phyloP scores from a whole-genome alignment of 1,140 invertebrate species.

The Metaphire vulgaris region DNA sequence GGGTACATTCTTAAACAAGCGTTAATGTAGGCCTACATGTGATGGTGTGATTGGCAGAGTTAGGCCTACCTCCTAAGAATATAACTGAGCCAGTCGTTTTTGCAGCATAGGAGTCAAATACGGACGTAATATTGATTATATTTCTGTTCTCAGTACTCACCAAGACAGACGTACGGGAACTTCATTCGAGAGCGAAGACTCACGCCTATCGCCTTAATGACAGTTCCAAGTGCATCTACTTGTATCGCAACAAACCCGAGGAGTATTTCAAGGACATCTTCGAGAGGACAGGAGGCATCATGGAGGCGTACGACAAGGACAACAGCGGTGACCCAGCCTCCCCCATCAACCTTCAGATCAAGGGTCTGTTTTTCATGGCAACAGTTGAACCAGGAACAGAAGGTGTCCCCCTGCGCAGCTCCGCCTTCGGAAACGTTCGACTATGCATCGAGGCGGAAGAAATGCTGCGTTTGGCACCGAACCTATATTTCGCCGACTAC shows the following conservation, averaged over 20 bases:
- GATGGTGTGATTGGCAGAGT: no score
- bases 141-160: no score
- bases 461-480: background rate
- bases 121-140: no score
- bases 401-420: background rate
- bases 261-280: conserved; percentile 6
- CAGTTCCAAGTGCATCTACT: no score
- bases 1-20: no score
- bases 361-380: conserved; percentile 22
- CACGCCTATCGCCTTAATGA: no score
- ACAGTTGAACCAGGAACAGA: background rate
- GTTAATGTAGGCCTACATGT: no score
- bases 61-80: no score
- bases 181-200: no score
- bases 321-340: conserved; percentile 16
- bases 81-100: no score
- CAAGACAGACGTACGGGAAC: no score
- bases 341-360: conserved; percentile 17
- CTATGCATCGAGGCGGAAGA: background rate
- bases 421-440: conserved; percentile 1
- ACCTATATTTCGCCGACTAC: conserved; percentile 40
- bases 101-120: no score
- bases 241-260: conserved; percentile 18
- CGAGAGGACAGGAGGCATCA: background rate
- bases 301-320: conserved; percentile 17